Evolutionary conservation across 2,797 vertebrate genomes (phyloP), one percentile per base, ranked within the genome.

Genomic region (Smutsia temminckii): DNA sequence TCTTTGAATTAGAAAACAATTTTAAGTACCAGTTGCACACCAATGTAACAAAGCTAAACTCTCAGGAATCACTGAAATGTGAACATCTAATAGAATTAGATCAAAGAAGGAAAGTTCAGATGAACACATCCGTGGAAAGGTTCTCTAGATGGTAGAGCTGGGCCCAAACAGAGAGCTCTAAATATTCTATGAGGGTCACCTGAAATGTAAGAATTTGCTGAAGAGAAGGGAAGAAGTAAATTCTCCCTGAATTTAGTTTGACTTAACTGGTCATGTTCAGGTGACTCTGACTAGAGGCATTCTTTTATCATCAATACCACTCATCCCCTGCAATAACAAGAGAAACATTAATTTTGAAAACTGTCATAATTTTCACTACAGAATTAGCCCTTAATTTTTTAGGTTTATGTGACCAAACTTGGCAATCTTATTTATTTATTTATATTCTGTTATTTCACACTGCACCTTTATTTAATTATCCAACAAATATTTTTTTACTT

Each of bases 371-470:
- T 96, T 64, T 91, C 57, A 66, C 18, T 46, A 6, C 13, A 37
- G 29, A 88, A 72, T 83, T 42, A 83, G 40, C 20, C 14, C 84
- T 88, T 87, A 16, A 85, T 29, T 55, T 90, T 93, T 92, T 84
- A 84, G 53, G 3, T 75, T 88, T 87, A 55, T 59, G 18, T 81
- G n/a, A 46, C 13, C 75, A 93, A 69, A 86, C 66, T n/a, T 25
- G n/a, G 75, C 57, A 46, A 46, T 46, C 46, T 46, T 46, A 46
- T 46, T 46, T 46, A 46, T 46, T 46, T 46, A 46, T 46, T 46
- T 46, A 46, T 10, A 46, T 46, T 11, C 46, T 46, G 46, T 46
- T 46, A 46, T 46, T 46, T 46, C 46, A 46, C 46, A 46, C 11
- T 46, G 46, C 2, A 12, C 46, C 46, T 46, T 46, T 46, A 46